Evolutionary conservation across 2,113 vertebrate genomes (phyloP).

Genomic region (Emydocephalus ijimae): DNA sequence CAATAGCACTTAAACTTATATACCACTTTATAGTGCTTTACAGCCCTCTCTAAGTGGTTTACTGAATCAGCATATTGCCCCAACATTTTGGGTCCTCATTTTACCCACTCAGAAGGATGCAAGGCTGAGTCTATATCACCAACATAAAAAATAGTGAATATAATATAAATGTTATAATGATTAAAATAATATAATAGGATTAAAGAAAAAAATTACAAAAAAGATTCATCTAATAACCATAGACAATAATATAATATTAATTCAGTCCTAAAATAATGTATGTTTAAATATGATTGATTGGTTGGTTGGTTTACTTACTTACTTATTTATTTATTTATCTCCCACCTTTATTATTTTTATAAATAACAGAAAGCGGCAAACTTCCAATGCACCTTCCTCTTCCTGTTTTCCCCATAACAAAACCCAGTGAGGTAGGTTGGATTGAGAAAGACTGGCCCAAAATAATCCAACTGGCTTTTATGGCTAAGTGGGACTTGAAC

Average conservation of each 20-base stretch:
- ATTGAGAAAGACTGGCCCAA: no score
- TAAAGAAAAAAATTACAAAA: not conserved
- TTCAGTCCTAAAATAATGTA: not conserved
- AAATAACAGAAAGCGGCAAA: not conserved
- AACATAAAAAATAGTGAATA: not conserved
- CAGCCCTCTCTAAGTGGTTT: no score
- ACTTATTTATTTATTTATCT: not conserved
- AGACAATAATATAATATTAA: not conserved
- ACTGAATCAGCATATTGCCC: no score
- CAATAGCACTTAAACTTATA: no score
- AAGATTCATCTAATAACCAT: not conserved
- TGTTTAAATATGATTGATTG: not conserved
- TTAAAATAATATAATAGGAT: not conserved
- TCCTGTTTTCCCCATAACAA: not conserved
- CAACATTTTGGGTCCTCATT: no score
- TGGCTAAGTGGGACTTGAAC: not conserved
- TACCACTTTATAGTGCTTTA: no score
- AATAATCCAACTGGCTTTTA: not conserved
- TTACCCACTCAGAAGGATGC: no score
- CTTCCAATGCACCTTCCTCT: not conserved
- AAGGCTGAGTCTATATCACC: not conserved
- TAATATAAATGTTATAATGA: not conserved
- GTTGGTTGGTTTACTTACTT: no score
- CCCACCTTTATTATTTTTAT: not conserved
- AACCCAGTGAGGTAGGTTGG: not conserved